Conservation (phyloP, 2,113 vertebrate species). For the Cinclus mexicanus region DNA sequence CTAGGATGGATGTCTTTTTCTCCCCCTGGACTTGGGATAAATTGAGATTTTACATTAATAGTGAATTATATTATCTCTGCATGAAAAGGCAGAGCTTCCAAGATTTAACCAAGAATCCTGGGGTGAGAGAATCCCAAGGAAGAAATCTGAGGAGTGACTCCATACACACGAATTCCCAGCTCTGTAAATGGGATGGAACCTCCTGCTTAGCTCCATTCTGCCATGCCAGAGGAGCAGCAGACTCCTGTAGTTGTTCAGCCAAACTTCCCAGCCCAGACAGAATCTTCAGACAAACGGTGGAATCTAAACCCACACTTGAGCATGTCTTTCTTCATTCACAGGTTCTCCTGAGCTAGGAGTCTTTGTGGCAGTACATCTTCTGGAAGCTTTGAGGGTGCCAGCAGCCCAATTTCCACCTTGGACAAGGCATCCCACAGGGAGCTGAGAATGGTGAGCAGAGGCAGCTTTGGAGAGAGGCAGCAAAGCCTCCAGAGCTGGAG, state of each 20-base stretch:
- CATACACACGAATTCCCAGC: background rate
- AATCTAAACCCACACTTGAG: background rate
- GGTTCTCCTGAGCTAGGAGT: background rate
- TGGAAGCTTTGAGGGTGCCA: background rate
- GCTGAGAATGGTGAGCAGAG: background rate
- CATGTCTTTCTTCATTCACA: background rate
- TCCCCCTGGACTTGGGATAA: background rate
- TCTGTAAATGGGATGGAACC: background rate
- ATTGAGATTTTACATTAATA: background rate
- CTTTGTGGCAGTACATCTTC: background rate
- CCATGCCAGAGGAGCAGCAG: background rate
- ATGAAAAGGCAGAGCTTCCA: background rate
- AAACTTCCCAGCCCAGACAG: background rate
- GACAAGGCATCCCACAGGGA: background rate
- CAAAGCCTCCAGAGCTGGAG: background rate
- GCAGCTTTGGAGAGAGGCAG: background rate
- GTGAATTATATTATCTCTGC: background rate
- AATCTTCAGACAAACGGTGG: background rate
- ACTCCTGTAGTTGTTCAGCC: background rate
- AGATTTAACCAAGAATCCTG: background rate
- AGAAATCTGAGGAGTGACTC: fast-evolving
- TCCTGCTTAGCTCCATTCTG: background rate
- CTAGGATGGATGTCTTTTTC: background rate
- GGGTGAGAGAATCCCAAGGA: background rate
- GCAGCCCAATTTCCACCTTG: background rate